Base-by-base conservation (phyloP, 1,140 invertebrate genomes). In the Zaprionus camerounensis region DNA sequence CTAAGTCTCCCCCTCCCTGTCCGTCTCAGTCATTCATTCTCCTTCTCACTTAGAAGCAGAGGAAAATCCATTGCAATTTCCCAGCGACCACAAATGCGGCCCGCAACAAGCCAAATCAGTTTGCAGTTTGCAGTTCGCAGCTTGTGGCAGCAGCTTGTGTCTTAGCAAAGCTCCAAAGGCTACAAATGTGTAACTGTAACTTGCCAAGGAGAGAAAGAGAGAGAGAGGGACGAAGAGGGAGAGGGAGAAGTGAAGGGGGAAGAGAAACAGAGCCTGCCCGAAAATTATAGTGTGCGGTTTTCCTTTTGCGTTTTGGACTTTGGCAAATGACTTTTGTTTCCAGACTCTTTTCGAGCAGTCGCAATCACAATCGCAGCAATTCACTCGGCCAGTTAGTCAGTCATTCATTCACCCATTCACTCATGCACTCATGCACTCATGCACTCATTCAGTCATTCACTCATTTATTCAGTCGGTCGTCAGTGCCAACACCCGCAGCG, bases 401-500 rank as follows among this genome's bases (percentile, higher is more conserved):
- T 28, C 57, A 24, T 59, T 74, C 71, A 38, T 13, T 34, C 56
- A 9, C n/a, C 7, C 41, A 46, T n/a, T 41, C 38, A 15, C 38
- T 41, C 15, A 5, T 2, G 41, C 24, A 57, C 17, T 34, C 56
- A 63, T 2, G 41, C 24, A 57, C 17, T 41, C 56, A 63, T 28
- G 17, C 68, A 51, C 5, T 62, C 63, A 31, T 31, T 31, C 28
- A 61, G 28, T 22, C 59, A 65, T 36, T 53, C 44, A 63, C 44
- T 59, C 65, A 62, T 46, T 62, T 71, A 70, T 53, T 76, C 78
- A 69, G 67, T 73, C 44, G 57, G 7, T 70, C 82, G 81, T 88
- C 84, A 88, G 85, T 90, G 81, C 81, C 84, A 88, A 88, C 85
- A 85, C 85, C 85, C 85, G 85, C 85, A 90, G 85, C 85, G 86